Base-by-base conservation (phyloP, 2,888 invertebrate species). In the Ptilodon capucinus region DNA sequence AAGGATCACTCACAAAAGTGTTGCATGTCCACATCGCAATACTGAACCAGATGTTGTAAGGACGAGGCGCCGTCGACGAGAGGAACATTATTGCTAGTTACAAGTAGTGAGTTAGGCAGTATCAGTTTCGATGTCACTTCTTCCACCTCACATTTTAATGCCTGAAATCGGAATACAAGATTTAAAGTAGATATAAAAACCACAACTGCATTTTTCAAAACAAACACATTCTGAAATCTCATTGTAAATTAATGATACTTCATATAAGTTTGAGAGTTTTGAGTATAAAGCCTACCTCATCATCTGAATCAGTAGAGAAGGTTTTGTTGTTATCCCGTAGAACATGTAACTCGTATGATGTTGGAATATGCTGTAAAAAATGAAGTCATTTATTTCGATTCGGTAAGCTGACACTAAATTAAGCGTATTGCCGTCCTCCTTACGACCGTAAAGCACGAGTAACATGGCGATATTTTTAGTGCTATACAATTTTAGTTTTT, bases 11-110 rank as follows among this genome's bases (percentile, higher is more conserved):
- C 58, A 89, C 89, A 69, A 59, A 91, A 90, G 51, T 84, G 79
- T 54, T 85, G 83, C 86, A 91, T 86, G 23, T 86, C 84, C 1
- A 58, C 64, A 44, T 89, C 83, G 36, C 86, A 84, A 45, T 82
- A 79, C 48, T 79, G 77, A 28, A 77, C 57, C 4, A 91, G 60
- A 21, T 82, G 76, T 19, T 83, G 81, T 44, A 83, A 58, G 1
- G 80, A 57, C 1, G 70, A 64, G 5, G 77, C 74, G 11, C 78
- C 80, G 0, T 74, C 74, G 1, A 80, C 47, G 5, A 44, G 28
- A 1, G 82, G 81, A 47, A 84, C 66, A 36, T 73, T 79, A 57
- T 54, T 67, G 0, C 86, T 81, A 0, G 68, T 67, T 48, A 88
- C 81, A 30, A 88, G 17, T 17, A 70, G 56, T 0, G 86, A 84